Evolutionary conservation across 2,113 vertebrate species (phyloP).

Genomic region (Semnornis frantzii): DNA sequence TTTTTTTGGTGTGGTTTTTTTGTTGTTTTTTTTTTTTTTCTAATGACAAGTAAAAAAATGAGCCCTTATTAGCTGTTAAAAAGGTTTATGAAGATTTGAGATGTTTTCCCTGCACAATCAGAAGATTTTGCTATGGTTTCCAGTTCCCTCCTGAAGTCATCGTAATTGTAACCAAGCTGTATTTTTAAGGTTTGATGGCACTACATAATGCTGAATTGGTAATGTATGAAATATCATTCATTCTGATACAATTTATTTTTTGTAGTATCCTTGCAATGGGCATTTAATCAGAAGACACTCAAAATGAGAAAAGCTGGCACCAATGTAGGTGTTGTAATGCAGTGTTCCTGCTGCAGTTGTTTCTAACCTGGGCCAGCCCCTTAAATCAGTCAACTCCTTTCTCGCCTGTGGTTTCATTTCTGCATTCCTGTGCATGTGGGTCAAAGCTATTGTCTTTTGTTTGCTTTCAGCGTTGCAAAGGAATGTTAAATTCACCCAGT

Average conservation of each 20-base stretch:
- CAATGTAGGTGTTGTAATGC: neutral
- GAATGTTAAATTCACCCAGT: constrained; percentile 11
- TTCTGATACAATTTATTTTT: neutral
- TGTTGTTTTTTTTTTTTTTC: neutral
- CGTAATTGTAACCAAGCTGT: neutral
- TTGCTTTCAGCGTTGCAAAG: neutral
- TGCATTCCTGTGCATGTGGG: neutral
- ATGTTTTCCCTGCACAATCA: neutral
- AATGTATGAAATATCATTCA: neutral
- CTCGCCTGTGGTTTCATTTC: neutral
- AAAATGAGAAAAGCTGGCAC: neutral
- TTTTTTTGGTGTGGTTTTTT: neutral
- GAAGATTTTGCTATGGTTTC: neutral
- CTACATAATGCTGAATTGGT: neutral
- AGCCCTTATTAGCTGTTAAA: neutral
- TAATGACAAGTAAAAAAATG: neutral
- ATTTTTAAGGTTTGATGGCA: neutral
- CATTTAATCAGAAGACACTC: neutral
- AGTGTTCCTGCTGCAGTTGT: neutral
- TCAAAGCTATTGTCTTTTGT: neutral
- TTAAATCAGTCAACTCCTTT: neutral
- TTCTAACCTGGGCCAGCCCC: neutral
- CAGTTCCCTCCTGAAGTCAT: neutral
- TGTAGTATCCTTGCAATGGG: neutral
- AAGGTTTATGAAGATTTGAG: neutral